Evolutionary conservation across 2,797 vertebrate species (phyloP).

Genomic region (Clangula hyemalis): DNA sequence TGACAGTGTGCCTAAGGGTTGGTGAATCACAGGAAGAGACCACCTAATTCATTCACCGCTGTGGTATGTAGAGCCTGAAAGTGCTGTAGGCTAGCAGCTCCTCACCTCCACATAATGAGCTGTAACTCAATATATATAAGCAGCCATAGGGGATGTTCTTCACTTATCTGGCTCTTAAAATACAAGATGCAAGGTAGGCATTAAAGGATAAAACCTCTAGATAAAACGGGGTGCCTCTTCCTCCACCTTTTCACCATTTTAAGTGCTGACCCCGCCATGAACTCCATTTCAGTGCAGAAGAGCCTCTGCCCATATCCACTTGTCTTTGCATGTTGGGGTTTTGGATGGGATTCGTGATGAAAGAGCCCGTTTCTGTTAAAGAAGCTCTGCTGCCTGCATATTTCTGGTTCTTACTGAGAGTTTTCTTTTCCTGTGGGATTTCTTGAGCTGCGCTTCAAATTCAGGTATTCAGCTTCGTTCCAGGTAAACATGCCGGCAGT

Average conservation of each 20-base stretch:
- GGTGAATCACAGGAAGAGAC: constrained; percentile 1
- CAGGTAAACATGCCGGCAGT: neutral
- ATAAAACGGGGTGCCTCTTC: neutral
- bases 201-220: neutral
- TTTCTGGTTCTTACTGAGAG: neutral
- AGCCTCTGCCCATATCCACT: neutral
- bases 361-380: neutral
- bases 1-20: neutral
- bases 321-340: neutral
- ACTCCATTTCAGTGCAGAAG: neutral
- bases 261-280: neutral
- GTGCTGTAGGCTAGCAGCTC: neutral
- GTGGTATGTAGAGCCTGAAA: neutral
- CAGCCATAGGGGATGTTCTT: neutral
- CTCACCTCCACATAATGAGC: neutral
- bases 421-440: constrained; percentile 10
- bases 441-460: neutral
- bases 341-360: neutral
- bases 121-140: constrained; percentile 8
- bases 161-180: neutral
- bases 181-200: neutral
- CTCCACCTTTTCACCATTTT: neutral
- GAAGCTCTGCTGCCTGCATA: neutral
- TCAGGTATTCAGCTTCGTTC: constrained; percentile 35
- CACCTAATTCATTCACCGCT: neutral